Percentiles rank a stretch among this genome's conserved stretches.
These are phyloP conservation scores for Plectropomus leopardus DNA, from an alignment of 2,113 vertebrate species.

Conservation along the genomic window DNA sequence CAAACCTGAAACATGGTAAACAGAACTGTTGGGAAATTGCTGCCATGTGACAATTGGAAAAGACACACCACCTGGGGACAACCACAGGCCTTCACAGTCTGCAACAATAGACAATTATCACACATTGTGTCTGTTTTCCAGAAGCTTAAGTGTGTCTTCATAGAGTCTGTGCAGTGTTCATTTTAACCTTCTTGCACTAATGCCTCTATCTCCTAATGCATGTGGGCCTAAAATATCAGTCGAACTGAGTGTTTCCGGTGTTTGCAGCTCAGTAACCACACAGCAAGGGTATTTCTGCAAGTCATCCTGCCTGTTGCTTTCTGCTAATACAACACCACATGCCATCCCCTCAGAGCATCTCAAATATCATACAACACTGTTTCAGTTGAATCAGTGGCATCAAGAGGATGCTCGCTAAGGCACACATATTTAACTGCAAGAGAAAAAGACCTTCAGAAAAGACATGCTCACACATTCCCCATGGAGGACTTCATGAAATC, in stretches of 20 bases:
- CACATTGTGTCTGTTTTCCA: not conserved
- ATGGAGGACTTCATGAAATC: conserved; percentile 36
- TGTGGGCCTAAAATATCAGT: not conserved
- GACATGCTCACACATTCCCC: not conserved
- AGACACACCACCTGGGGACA: not conserved
- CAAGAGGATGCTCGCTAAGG: conserved; percentile 14
- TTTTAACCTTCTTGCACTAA: not conserved
- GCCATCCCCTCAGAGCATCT: conserved; percentile 47
- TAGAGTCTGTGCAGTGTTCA: not conserved
- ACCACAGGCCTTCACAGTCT: not conserved
- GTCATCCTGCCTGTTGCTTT: conserved; percentile 54
- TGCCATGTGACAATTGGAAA: conserved; percentile 7
- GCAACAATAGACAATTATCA: not conserved
- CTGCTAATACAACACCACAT: conserved; percentile 32
- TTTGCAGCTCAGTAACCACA: conserved; percentile 22
- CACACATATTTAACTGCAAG: conserved; percentile 10
- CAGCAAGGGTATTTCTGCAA: conserved; percentile 55
- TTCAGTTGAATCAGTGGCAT: conserved; percentile 54
- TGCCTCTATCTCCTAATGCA: not conserved
- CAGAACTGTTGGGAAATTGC: not conserved
- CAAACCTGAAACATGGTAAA: conserved; percentile 6
- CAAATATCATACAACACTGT: conserved; percentile 56
- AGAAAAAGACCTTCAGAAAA: not conserved
- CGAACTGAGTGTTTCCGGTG: not conserved
- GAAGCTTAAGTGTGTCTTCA: not conserved